Conservation (phyloP, 2,113 vertebrate species). For the Macaca mulatta region DNA sequence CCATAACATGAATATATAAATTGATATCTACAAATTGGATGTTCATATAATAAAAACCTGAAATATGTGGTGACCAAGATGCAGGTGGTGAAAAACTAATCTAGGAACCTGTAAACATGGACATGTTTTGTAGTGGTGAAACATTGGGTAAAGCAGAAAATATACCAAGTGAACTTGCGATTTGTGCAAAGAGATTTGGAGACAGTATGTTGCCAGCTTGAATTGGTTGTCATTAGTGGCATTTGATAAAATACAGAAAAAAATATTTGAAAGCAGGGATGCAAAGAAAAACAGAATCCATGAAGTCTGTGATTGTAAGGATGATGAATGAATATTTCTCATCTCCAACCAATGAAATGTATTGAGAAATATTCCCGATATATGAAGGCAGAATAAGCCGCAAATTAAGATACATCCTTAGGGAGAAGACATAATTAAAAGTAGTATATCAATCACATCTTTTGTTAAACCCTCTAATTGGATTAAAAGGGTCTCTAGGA, state of each 20-base stretch:
- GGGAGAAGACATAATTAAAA: not conserved
- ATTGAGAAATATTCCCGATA: not conserved
- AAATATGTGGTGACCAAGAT: not conserved
- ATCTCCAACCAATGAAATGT: not conserved
- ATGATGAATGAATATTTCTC: not conserved
- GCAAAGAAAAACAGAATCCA: not conserved
- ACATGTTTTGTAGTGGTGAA: not conserved
- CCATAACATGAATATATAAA: not conserved
- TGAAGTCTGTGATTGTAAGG: not conserved
- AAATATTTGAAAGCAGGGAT: not conserved
- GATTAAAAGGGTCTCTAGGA: not conserved
- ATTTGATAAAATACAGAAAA: not conserved
- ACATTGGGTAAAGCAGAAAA: not conserved
- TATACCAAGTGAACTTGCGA: not conserved
- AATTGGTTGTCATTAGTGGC: not conserved
- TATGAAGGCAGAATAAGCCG: not conserved
- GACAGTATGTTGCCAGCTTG: not conserved
- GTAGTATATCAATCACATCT: not conserved
- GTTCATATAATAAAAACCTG: not conserved
- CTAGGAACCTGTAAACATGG: not conserved
- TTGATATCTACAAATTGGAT: not conserved
- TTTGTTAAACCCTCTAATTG: not conserved
- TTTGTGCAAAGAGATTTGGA: not conserved
- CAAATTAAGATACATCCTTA: not conserved
- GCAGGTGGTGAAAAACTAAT: not conserved